phyloP scores from a whole-genome alignment of 2,888 invertebrate genomes.

The Dryocosmus kuriphilus region DNA sequence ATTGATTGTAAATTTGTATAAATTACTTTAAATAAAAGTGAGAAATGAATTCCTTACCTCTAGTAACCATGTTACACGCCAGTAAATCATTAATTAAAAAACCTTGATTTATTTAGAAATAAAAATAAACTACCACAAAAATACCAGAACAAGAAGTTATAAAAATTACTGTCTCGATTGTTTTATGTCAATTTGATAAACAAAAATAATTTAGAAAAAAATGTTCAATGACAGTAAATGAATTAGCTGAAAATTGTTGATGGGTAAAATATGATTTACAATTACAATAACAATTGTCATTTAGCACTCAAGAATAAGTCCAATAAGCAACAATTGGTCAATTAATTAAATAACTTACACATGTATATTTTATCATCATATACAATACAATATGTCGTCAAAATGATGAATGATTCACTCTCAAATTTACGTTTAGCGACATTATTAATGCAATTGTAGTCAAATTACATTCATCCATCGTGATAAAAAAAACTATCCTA shows the following conservation, averaged over 20 bases:
- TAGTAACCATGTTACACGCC: not conserved
- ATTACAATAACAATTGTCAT: conserved; percentile 4
- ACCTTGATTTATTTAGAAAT: not conserved
- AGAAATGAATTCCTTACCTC: not conserved
- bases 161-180: not conserved
- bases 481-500: conserved; percentile 2
- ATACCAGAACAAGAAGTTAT: not conserved
- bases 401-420: not conserved
- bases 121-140: not conserved
- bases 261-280: conserved; percentile 12
- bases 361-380: conserved; percentile 31
- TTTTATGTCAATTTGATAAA: not conserved
- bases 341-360: conserved; percentile 29
- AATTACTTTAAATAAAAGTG: not conserved
- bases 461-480: conserved; percentile 15
- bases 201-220: not conserved
- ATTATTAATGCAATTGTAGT: conserved; percentile 26
- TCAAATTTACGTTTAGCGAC: conserved; percentile 6
- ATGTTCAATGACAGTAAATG: too few relatives aligned
- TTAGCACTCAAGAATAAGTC: not conserved
- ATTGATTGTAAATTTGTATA: not conserved
- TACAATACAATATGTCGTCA: conserved; percentile 6
- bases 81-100: not conserved
- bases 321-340: conserved; percentile 5
- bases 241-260: not conserved